Evolutionary conservation across 2,113 vertebrate species (phyloP).

Genomic region (Gallinago media): DNA sequence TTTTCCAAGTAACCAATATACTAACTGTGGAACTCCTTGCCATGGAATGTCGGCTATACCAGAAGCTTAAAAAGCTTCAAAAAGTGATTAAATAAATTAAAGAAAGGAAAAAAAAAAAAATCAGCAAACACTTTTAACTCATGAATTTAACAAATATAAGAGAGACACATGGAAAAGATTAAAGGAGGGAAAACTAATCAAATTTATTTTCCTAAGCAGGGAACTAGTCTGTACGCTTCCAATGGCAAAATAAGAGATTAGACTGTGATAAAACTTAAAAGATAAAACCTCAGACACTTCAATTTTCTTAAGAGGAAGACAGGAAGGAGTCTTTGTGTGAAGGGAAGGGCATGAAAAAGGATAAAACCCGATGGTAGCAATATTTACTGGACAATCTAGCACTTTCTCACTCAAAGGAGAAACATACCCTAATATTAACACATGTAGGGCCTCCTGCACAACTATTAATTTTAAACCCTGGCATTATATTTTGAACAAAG

Average conservation of each 20-base stretch:
- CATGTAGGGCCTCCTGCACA: neutral
- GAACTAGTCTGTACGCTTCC: neutral
- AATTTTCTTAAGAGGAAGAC: neutral
- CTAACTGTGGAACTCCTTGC: neutral
- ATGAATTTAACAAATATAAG: neutral
- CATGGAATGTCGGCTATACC: neutral
- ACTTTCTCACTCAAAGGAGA: constrained; percentile 20
- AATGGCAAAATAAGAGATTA: neutral
- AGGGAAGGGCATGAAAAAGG: neutral
- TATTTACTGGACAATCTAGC: neutral
- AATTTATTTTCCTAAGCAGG: neutral
- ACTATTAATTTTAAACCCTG: constrained; percentile 31
- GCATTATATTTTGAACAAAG: constrained; percentile 15
- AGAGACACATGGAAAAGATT: neutral
- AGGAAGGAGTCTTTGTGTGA: neutral
- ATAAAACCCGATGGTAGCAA: neutral
- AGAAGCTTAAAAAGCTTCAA: neutral
- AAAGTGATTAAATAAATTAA: neutral
- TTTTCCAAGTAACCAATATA: neutral
- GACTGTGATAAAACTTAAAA: neutral
- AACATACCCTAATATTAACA: constrained; percentile 38
- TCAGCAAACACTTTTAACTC: neutral
- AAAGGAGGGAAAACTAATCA: neutral
- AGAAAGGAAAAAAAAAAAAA: no score
- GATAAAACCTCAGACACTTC: neutral